Evolutionary conservation across 2,797 vertebrate genomes (phyloP), one percentile per base, ranked within the genome.

Genomic region (Nyctibius grandis): DNA sequence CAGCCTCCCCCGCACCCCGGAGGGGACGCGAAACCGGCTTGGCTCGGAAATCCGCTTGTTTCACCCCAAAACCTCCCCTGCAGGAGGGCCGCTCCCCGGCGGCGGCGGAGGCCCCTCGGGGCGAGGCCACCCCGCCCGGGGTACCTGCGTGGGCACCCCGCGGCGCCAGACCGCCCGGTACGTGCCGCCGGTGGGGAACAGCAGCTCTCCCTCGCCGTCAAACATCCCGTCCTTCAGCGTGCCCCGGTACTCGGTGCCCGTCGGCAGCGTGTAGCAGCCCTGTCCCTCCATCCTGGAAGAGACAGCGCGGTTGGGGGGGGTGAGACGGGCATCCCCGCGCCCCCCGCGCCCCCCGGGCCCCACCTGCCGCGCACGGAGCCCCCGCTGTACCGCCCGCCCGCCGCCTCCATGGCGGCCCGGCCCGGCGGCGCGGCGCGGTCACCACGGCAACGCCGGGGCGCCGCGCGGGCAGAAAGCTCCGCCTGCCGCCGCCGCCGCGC

Each of bases 201-300:
- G 87, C 69, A 99, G 97, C 48, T 98, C 98, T 89, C 99, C 99
- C 88, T 97, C 92, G n/a, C 99, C 99, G n/a, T 99, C 98, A 73
- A 99, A 99, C 98, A 98, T 98, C 61, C 99, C 99, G 17, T 99
- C 98, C 97, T 98, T 98, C 98, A 98, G 98, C 51, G 97, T 91
- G 21, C 99, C 99, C 14, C 98, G 97, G 88, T 99, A 99, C 95
- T 95, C 98, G 9, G 98, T 98, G 45, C 97, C 98, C 2, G 98
- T 99, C 12, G 98, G 98, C 82, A 99, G 98, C 26, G 93, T 97
- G 95, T 99, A 99, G 59, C 95, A 96, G 6, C 98, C 99, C 16
- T 72, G 38, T 22, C 99, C 99, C 77, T 99, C 98, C 99, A 99
- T 98, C 97, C 99, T 99, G 95, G 22, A 64, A 89, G 19, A 75